phyloP scores from a whole-genome alignment of 2,888 invertebrate species.

The Clivina fossor region DNA sequence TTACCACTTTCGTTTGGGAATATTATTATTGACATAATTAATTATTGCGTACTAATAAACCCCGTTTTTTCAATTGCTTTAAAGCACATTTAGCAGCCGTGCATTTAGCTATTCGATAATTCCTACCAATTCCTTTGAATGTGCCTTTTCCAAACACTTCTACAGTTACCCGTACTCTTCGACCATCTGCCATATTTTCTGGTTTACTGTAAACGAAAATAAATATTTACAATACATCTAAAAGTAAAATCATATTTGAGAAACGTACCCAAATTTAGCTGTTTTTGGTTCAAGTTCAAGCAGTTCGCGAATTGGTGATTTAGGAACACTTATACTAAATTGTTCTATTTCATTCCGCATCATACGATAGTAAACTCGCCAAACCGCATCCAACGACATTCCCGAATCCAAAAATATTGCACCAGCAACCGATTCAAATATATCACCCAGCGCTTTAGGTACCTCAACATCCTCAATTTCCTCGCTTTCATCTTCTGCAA shows the following conservation, averaged over 20 bases:
- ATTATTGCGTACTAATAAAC: constrained; percentile 40
- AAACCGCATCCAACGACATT: constrained; percentile 91
- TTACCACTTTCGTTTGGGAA: too few species aligned
- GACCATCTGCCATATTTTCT: constrained; percentile 90
- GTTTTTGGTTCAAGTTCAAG: constrained; percentile 97
- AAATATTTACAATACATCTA: constrained; percentile 27
- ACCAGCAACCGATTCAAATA: constrained; percentile 98
- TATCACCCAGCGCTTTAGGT: constrained; percentile 97
- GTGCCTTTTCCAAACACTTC: constrained; percentile 97
- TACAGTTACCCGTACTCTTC: constrained; percentile 91
- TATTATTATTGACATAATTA: too few species aligned
- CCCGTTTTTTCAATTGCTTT: constrained; percentile 69
- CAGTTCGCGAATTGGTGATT: constrained; percentile 95
- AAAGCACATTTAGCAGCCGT: constrained; percentile 98
- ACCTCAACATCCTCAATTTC: constrained; percentile 97
- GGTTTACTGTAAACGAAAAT: constrained; percentile 71
- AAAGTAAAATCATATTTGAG: neutral
- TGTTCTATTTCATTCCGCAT: constrained; percentile 96
- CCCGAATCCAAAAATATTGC: constrained; percentile 94
- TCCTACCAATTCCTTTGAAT: constrained; percentile 94
- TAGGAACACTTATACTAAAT: constrained; percentile 96
- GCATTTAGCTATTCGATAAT: constrained; percentile 98
- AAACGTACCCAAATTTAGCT: constrained; percentile 86
- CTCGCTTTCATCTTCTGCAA: constrained; percentile 91
- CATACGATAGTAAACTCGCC: constrained; percentile 90